Evolutionary conservation across 1,140 invertebrate genomes (phyloP), one percentile per base, ranked within the genome.

Genomic region (Drosophila gunungcola): DNA sequence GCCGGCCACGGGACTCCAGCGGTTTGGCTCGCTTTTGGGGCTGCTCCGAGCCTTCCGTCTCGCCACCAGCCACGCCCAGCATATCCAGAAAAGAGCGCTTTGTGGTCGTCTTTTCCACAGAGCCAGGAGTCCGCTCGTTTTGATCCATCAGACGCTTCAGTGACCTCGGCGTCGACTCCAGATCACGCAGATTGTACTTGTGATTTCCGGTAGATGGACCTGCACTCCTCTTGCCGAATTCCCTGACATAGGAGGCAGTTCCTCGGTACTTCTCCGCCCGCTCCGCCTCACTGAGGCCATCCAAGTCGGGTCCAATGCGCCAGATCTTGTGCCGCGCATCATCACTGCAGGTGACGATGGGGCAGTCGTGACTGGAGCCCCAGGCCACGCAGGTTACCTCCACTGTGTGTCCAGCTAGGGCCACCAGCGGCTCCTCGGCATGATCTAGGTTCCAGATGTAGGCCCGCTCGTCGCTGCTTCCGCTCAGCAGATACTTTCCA

Each of bases 311-410:
- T 29, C 95, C 94, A 13, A 96, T 92, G 45, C 94, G 93, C 97
- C 96, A 97, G 55, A 97, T 94, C 84, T 95, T 95, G 78, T 97
- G 95, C 1, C 94, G 93, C 7, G 95, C 94, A 93, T 97, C 97
- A 89, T 97, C 97, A 39, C 96, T 96, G 90, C 96, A 96, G 0
- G 97, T 97, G 6, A 96, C 95, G 57, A 97, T 93, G 91, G 95
- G 93, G 25, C 93, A 84, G 68, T 93, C 93, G 13, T 93, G 92
- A 12, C 77, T 81, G 11, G 83, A 72, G 57, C 95, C 95, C 97
- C 97, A 98, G 0, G 96, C 95, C 4, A 97, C 96, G 88, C 96
- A 95, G 1, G 97, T 97, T 0, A 98, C 97, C 93, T 98, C 97
- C 5, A 95, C 96, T 12, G 93, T 93, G 84, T 98, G 97, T 0